phyloP scores from a whole-genome alignment of 2,797 vertebrate species.

The Amblyraja radiata region DNA sequence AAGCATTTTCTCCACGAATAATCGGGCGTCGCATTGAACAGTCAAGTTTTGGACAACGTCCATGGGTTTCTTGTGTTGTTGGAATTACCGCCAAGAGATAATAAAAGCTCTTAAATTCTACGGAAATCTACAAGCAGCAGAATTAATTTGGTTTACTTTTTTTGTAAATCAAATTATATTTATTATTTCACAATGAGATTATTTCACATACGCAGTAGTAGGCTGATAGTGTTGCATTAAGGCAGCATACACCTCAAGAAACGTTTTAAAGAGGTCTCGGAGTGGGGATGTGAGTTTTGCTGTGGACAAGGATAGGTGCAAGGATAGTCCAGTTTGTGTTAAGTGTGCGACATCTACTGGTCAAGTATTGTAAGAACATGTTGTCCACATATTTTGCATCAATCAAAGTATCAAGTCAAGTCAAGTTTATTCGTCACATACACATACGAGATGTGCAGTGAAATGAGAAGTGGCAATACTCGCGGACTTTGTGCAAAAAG shows the following conservation, averaged over 20 bases:
- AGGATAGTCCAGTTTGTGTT: background rate
- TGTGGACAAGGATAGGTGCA: background rate
- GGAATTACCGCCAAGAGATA: background rate
- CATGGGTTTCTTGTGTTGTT: background rate
- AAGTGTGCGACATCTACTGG: conserved; percentile 25
- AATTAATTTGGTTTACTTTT: background rate
- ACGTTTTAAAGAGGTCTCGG: too few species aligned
- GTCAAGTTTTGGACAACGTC: background rate
- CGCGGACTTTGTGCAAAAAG: too few species aligned
- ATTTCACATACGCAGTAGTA: too few species aligned
- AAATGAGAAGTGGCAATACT: too few species aligned
- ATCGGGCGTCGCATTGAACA: background rate
- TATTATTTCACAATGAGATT: background rate
- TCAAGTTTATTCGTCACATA: too few species aligned
- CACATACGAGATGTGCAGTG: too few species aligned
- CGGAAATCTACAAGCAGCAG: background rate
- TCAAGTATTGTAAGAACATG: background rate
- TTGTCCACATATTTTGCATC: background rate
- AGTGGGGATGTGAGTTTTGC: background rate
- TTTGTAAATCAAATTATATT: background rate
- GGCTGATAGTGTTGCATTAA: background rate
- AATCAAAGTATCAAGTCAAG: too few species aligned
- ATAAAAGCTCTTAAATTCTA: background rate
- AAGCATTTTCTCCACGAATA: background rate
- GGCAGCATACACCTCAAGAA: background rate